Percentiles rank a stretch among this genome's conserved stretches.
These are phyloP conservation scores for Anoura caudifer DNA, from an alignment of 2,113 vertebrate genomes.

Conservation along the genomic window DNA sequence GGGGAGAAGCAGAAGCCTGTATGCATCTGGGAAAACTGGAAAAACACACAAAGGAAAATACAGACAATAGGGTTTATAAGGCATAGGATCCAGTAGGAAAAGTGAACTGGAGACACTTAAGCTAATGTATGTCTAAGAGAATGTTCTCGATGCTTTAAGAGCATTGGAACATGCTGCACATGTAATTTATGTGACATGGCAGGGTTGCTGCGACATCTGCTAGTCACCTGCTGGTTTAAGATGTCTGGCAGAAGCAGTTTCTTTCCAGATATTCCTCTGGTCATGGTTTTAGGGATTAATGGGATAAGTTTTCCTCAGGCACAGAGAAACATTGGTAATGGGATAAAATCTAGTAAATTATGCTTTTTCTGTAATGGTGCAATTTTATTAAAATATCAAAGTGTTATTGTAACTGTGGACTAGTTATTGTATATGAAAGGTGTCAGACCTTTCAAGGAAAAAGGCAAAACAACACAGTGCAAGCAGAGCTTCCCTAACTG, in stretches of 20 bases:
- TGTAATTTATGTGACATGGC: not conserved
- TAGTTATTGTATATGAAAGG: not conserved
- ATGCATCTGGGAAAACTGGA: not conserved
- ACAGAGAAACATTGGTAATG: not conserved
- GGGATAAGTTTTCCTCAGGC: not conserved
- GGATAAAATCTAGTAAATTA: not conserved
- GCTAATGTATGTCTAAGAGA: not conserved
- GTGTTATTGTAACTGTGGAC: not conserved
- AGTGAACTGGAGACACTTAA: not conserved
- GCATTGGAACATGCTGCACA: not conserved
- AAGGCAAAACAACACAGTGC: not conserved
- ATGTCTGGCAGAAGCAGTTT: not conserved
- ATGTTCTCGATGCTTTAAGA: not conserved
- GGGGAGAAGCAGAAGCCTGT: not conserved
- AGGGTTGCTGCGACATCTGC: not conserved
- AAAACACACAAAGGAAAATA: not conserved
- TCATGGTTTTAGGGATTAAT: not conserved
- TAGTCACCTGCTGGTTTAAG: not conserved
- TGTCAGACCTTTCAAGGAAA: not conserved
- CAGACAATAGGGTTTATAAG: not conserved
- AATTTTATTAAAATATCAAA: constrained; percentile 17
- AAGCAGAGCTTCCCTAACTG: not conserved
- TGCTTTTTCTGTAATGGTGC: not conserved
- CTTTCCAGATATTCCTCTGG: not conserved
- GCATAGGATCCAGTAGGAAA: not conserved